Percentiles rank a stretch among this genome's conserved stretches.
Evolutionary conservation across 1,140 invertebrate genomes (phyloP).

Genomic region (Conus betulinus): DNA sequence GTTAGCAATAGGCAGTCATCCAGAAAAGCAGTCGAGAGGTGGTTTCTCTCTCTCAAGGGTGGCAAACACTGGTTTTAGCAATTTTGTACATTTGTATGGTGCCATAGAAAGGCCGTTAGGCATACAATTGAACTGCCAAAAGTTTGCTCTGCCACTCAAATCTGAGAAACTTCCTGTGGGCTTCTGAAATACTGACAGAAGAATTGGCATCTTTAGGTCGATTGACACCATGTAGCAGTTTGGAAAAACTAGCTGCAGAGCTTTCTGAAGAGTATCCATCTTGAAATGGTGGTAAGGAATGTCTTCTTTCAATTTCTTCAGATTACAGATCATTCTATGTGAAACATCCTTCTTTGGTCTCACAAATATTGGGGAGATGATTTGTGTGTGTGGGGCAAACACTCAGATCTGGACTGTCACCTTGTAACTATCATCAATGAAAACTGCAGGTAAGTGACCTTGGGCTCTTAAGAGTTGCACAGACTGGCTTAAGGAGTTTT

Average conservation of each 20-base stretch:
- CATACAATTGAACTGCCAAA: constrained; percentile 46
- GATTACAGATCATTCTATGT: constrained; percentile 52
- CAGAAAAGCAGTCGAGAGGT: constrained; percentile 27
- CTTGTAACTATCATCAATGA: too few species aligned
- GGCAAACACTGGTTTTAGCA: constrained; percentile 42
- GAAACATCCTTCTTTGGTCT: constrained; percentile 46
- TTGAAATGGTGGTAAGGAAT: constrained; percentile 58
- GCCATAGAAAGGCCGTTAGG: constrained; percentile 45
- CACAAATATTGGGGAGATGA: constrained; percentile 54
- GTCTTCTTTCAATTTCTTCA: constrained; percentile 51
- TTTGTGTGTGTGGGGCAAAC: constrained; percentile 12
- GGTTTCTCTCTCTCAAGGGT: constrained; percentile 21
- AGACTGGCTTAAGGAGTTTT: too few species aligned
- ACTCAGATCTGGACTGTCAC: background rate
- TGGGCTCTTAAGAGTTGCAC: too few species aligned
- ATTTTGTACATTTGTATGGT: constrained; percentile 40
- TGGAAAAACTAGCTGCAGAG: constrained; percentile 40
- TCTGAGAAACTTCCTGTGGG: constrained; percentile 42
- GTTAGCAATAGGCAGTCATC: constrained; percentile 28
- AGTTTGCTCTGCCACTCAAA: constrained; percentile 41
- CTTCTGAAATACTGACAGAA: constrained; percentile 32
- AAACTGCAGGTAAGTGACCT: too few species aligned
- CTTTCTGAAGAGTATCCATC: constrained; percentile 54
- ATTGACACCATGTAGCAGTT: constrained; percentile 55
- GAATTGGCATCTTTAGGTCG: constrained; percentile 54